These are phyloP conservation scores for Indicator indicator DNA, from an alignment of 2,113 vertebrate species.

Conservation along the genomic window DNA sequence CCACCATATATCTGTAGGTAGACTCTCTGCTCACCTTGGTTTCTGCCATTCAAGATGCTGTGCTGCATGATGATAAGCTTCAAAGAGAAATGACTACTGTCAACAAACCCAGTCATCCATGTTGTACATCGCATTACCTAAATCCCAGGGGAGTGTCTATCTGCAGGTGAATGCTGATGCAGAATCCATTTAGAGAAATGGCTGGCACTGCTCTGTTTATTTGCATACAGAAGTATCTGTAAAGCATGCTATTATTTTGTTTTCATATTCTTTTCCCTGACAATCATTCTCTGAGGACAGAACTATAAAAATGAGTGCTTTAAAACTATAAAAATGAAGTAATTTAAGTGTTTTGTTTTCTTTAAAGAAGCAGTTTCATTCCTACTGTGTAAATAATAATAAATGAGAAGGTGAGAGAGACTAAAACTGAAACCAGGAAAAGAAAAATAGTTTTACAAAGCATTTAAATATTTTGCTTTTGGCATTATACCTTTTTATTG, in stretches of 20 bases:
- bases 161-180: slow-evolving; percentile 22
- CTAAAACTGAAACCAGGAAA: neutral
- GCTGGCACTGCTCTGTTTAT: neutral
- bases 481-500: neutral
- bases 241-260: neutral
- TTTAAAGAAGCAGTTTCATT: neutral
- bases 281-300: neutral
- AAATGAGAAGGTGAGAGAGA: neutral
- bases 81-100: slow-evolving; percentile 35
- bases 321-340: neutral
- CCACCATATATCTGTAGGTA: neutral
- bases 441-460: neutral
- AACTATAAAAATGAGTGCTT: neutral
- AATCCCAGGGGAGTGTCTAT: slow-evolving; percentile 21
- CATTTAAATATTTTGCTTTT: neutral
- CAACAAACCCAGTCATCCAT: slow-evolving; percentile 41
- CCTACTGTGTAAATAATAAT: neutral
- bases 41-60: slow-evolving; percentile 17
- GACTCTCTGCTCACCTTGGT: slow-evolving; percentile 26
- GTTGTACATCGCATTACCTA: slow-evolving; percentile 1
- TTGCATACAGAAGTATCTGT: slow-evolving; percentile 2
- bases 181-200: slow-evolving; percentile 17
- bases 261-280: neutral
- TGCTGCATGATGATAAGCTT: slow-evolving; percentile 30
- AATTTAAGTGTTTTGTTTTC: neutral